Percentiles rank a stretch among this genome's conserved stretches.
phyloP scores from a whole-genome alignment of 2,888 invertebrate species.

The Trichopoda pennipes region DNA sequence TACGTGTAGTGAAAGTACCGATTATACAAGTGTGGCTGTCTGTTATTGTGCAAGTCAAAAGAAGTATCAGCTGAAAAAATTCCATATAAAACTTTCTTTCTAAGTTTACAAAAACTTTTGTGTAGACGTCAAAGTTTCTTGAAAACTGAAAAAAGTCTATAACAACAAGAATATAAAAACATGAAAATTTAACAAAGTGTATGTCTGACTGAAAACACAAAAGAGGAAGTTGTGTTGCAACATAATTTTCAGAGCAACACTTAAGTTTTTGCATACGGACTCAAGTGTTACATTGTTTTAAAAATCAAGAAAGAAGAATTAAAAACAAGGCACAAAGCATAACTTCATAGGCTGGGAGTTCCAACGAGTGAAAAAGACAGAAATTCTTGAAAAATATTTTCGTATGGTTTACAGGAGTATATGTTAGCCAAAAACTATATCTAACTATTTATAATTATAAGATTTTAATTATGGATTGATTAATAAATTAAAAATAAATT shows the following conservation, averaged over 20 bases:
- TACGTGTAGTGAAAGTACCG: background rate
- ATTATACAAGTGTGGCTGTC: background rate
- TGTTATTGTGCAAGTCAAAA: slow-evolving; percentile 5
- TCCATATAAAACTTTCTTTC: slow-evolving; percentile 22
- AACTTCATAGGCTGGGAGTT: background rate
- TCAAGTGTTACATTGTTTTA: slow-evolving; percentile 53
- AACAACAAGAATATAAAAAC: slow-evolving; percentile 11
- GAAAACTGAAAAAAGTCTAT: slow-evolving; percentile 12
- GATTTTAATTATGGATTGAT: no score
- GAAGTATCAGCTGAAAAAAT: slow-evolving; percentile 40
- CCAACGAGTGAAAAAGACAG: no score
- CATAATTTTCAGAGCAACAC: slow-evolving; percentile 62
- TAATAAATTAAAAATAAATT: no score
- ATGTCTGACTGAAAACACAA: slow-evolving; percentile 25
- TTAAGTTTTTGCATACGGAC: slow-evolving; percentile 36
- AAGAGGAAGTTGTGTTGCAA: slow-evolving; percentile 63
- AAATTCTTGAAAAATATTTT: no score
- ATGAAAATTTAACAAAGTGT: slow-evolving; percentile 36
- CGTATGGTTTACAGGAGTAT: no score
- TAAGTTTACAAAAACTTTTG: slow-evolving; percentile 36
- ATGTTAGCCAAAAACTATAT: no score
- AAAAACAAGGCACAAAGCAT: background rate
- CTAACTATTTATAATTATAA: no score
- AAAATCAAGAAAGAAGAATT: slow-evolving; percentile 35
- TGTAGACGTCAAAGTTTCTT: slow-evolving; percentile 47